phyloP scores from a whole-genome alignment of 1,140 invertebrate species.

The Xylocopa sonorina region DNA sequence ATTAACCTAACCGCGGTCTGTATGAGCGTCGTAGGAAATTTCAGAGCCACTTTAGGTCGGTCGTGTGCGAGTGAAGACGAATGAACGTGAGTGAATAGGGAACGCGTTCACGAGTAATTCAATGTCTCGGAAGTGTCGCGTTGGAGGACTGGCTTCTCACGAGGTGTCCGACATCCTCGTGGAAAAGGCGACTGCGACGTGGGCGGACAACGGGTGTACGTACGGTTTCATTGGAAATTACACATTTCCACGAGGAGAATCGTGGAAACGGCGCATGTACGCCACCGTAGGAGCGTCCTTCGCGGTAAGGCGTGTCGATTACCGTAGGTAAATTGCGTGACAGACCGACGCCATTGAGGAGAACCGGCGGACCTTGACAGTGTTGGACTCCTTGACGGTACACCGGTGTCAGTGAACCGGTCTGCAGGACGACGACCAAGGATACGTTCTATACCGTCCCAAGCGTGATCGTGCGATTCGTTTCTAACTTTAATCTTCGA shows the following conservation, averaged over 20 bases:
- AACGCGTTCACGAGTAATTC: neutral
- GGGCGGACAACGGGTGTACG: neutral
- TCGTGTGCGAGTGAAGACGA: neutral
- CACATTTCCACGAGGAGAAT: neutral
- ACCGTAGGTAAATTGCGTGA: slow-evolving; percentile 71
- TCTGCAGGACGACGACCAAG: slow-evolving; percentile 61
- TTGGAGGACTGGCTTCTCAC: neutral
- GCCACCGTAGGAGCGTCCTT: slow-evolving; percentile 47
- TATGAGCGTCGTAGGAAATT: neutral
- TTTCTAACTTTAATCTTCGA: neutral
- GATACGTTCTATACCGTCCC: slow-evolving; percentile 51
- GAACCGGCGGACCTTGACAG: slow-evolving; percentile 75
- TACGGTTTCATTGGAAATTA: neutral
- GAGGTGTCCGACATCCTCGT: neutral
- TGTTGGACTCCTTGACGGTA: slow-evolving; percentile 64
- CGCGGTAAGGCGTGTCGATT: slow-evolving; percentile 67
- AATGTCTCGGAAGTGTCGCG: neutral
- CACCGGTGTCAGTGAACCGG: slow-evolving; percentile 70
- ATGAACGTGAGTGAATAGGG: neutral
- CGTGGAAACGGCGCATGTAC: neutral
- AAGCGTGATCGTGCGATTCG: slow-evolving; percentile 6
- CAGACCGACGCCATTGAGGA: slow-evolving; percentile 64
- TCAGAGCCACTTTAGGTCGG: neutral
- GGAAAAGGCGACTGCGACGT: neutral
- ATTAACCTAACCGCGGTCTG: neutral